Evolutionary conservation across 2,797 vertebrate genomes (phyloP), one percentile per base, ranked within the genome.

Genomic region (Eulemur coronatus): DNA sequence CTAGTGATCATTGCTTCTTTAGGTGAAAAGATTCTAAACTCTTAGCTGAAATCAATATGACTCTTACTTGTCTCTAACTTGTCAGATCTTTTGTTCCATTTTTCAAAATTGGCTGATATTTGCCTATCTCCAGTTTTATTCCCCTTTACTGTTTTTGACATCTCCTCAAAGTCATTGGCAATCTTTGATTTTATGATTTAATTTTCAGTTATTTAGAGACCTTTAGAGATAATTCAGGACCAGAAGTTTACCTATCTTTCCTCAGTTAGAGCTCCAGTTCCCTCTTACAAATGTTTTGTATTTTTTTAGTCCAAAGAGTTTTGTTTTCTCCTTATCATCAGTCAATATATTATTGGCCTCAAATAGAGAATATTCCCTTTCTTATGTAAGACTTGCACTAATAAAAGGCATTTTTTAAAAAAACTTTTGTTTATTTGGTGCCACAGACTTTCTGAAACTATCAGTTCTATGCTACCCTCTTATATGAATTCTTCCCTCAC

Each of bases 121-220:
- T 96, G 35, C 82, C 38, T 69, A n/a, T 90, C 41, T 89, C 43
- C 76, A 30, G 7, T 84, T 94, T 86, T 93, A 84, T 78, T 92
- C 20, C 17, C n/a, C 7, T 87, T 94, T 87, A 81, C 57, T 92
- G 2, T 67, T 94, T 81, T 80, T 61, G 43, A 72, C 35, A 52
- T 10, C 15, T 48, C 82, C 52, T 96, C 33, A 93, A 55, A 97
- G 35, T 76, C 79, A 94, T 14, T 70, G 72, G 38, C 28, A 57
- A 35, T 96, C 35, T 91, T 94, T 72, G 72, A 12, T 89, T 93
- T 97, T 91, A 80, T 95, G 75, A 79, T 91, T 50, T 95, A 93
- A 78, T 96, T 96, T 96, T 48, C 59, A 96, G 81, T 91, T 95
- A 72, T 92, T 93, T 80, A 55, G 57, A 89, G 75, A 93, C 17